Base-by-base conservation (phyloP, 2,113 vertebrate genomes). In the Xiphorhynchus elegans region DNA sequence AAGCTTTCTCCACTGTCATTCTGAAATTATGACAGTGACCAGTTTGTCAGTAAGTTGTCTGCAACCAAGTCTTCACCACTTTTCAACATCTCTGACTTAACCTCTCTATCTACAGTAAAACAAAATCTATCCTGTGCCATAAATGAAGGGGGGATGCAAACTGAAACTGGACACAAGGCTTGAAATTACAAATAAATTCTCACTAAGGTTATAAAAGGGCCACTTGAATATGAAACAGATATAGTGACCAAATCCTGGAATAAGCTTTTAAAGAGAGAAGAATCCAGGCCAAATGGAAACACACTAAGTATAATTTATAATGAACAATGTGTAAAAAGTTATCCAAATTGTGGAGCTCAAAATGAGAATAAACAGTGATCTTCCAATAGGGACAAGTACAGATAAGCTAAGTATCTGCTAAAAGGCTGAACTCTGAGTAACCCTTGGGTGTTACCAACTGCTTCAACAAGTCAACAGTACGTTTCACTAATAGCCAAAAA, bases 341-440 rank as follows among this genome's bases (percentile, higher is more conserved):
- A 95, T 97, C 91, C 87, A 94, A 91, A 93, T 92, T 82, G 86
- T n/a, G 26, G 63, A 89, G 69, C 91, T 93, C 86, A 86, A 91
- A 94, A 95, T 97, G 92, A 97, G 88, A 95, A 95, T 93, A 95
- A 95, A 96, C 95, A 97, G 96, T 64, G 66, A 84, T 95, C 90
- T 96, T 95, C 93, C 89, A 95, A 66, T 13, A 78, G 75, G 83
- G 94, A 96, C 92, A 95, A 92, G 86, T 47, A 93, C 80, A 96
- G 95, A 98, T 97, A 97, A 97, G 96, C 87, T 95, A 95, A 97
- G 95, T 97, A 94, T 95, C 95, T 96, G 95, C 93, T 96, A 97
- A 97, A 84, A 97, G 87, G 83, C 58, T 97, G 96, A 97, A 97
- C 97, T 97, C 87, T 81, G 55, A 84, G 81, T 95, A 95, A 97